These are phyloP conservation scores for Philhelius pedissequus DNA, from an alignment of 2,888 invertebrate genomes.

Conservation along the genomic window DNA sequence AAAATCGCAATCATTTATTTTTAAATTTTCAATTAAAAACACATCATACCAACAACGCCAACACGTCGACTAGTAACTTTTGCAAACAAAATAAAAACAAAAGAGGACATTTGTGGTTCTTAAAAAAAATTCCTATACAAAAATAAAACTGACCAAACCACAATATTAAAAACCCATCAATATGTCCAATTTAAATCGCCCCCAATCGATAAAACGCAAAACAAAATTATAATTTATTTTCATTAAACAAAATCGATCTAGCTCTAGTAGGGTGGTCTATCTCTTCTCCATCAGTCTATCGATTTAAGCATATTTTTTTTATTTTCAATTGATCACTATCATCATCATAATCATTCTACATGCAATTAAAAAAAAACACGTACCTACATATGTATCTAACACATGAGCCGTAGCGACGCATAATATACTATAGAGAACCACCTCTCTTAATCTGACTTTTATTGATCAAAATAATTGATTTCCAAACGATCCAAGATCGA, in stretches of 20 bases:
- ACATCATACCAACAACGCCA: not conserved
- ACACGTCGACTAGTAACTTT: not conserved
- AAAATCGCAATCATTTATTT: not conserved
- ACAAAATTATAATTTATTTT: not conserved
- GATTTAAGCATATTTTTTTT: constrained; percentile 44
- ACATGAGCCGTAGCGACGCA: not conserved
- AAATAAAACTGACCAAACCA: constrained; percentile 6
- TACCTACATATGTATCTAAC: not conserved
- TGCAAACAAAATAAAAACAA: not conserved
- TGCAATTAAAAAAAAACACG: constrained; percentile 10
- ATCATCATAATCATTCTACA: constrained; percentile 7
- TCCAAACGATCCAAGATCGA: constrained; percentile 46
- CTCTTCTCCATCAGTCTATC: not conserved
- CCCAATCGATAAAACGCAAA: constrained; percentile 8
- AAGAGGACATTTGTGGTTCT: not conserved
- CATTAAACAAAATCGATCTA: not conserved
- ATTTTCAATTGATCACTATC: constrained; percentile 47
- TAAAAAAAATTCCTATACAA: not conserved
- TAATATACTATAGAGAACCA: not conserved
- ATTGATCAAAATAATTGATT: constrained; percentile 62
- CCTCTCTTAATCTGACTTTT: constrained; percentile 46
- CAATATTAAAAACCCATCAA: constrained; percentile 34
- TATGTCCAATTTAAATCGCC: constrained; percentile 38
- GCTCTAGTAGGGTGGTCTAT: constrained; percentile 33
- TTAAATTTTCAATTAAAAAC: not conserved